These are phyloP conservation scores for Megamerina dolium DNA, from an alignment of 2,888 invertebrate genomes.

Conservation along the genomic window DNA sequence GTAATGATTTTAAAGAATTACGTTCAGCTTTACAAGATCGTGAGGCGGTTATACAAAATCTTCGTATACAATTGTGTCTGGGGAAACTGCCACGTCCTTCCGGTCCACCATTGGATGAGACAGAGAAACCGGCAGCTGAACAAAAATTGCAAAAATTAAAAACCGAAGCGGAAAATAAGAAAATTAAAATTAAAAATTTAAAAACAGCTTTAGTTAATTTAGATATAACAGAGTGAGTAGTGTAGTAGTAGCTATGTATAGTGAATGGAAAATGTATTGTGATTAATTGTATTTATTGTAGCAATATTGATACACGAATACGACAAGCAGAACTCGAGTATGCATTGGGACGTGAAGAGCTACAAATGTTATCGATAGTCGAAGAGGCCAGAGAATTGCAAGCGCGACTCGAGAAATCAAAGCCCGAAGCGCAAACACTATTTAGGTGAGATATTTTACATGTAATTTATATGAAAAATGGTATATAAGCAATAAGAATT, in stretches of 20 bases:
- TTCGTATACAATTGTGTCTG: constrained; percentile 45
- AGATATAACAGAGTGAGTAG: constrained; percentile 79
- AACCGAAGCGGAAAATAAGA: constrained; percentile 70
- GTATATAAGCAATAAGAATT: constrained; percentile 1
- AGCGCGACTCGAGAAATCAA: constrained; percentile 68
- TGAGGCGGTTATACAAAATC: constrained; percentile 73
- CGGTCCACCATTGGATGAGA: constrained; percentile 52
- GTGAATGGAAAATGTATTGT: neutral
- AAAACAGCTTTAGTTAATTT: constrained; percentile 73
- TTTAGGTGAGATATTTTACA: constrained; percentile 51
- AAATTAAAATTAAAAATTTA: constrained; percentile 72
- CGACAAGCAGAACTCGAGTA: constrained; percentile 88
- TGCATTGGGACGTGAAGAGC: constrained; percentile 79
- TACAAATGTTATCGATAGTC: constrained; percentile 74
- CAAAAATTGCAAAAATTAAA: constrained; percentile 56
- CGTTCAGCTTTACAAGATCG: constrained; percentile 70
- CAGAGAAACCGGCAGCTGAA: constrained; percentile 55
- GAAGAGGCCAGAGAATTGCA: constrained; percentile 77
- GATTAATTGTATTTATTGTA: constrained; percentile 38
- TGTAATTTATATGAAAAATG: neutral
- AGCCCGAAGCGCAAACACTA: constrained; percentile 53
- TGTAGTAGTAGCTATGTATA: too few species aligned
- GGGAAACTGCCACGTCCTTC: constrained; percentile 47
- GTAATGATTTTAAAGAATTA: constrained; percentile 55
- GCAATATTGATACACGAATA: constrained; percentile 83